Conservation (phyloP, 2,797 vertebrate species). For the Glossophaga mutica region DNA sequence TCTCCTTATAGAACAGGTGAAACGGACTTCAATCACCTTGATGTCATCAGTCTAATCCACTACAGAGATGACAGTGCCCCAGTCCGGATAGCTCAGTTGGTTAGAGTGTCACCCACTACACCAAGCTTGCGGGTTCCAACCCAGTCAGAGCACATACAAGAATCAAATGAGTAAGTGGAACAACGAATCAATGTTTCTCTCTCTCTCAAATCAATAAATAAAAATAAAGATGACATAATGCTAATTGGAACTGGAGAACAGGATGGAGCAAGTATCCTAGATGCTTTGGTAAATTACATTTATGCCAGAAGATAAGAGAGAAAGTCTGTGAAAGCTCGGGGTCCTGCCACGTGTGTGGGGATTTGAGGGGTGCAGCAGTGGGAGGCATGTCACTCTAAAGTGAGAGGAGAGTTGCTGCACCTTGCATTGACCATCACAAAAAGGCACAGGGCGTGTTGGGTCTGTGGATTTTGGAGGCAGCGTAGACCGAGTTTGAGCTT, state of each 20-base stretch:
- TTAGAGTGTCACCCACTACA: background rate
- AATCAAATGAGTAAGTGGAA: background rate
- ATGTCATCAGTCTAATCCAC: background rate
- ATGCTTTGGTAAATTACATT: background rate
- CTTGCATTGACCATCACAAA: background rate
- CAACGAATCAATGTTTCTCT: background rate
- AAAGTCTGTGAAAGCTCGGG: background rate
- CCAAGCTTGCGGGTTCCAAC: too few species aligned
- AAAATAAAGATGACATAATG: background rate
- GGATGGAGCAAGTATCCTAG: background rate
- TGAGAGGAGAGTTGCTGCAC: background rate
- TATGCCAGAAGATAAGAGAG: background rate
- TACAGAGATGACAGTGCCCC: background rate
- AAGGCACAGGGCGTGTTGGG: background rate
- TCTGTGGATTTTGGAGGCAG: background rate
- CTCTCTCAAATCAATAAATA: background rate
- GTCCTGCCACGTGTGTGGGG: background rate
- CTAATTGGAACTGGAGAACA: background rate
- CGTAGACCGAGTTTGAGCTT: background rate
- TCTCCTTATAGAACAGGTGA: background rate
- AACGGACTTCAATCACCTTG: background rate
- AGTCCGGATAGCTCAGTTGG: background rate
- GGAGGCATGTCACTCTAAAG: background rate
- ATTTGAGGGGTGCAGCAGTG: background rate
- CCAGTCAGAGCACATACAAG: background rate